Percentiles rank a stretch among this genome's conserved stretches.
phyloP scores from a whole-genome alignment of 2,113 vertebrate genomes.

The Hippocampus barbouri region DNA sequence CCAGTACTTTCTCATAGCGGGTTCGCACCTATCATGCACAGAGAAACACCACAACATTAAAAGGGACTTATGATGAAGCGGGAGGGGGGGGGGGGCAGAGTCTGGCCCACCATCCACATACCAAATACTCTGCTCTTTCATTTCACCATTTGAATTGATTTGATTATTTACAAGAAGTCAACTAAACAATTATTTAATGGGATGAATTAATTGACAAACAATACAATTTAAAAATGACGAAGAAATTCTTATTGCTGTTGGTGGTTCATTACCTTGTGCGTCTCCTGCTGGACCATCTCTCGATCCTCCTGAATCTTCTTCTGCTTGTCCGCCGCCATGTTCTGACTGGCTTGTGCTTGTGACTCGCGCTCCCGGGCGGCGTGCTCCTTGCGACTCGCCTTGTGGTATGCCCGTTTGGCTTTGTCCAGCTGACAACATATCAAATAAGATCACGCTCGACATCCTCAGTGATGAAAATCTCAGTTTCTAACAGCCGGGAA shows the following conservation, averaged over 20 bases:
- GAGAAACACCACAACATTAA: no score
- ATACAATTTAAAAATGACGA: background rate
- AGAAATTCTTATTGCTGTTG: no score
- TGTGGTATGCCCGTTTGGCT: conserved; percentile 68
- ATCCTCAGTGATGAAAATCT: no score
- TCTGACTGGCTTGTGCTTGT: conserved; percentile 72
- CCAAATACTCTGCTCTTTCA: no score
- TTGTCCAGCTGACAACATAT: conserved; percentile 69
- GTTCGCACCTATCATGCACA: conserved; percentile 60
- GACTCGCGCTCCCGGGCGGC: conserved; percentile 57
- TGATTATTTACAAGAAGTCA: background rate
- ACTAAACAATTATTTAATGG: background rate
- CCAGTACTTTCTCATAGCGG: conserved; percentile 78
- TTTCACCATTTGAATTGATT: background rate
- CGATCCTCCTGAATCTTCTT: conserved; percentile 71
- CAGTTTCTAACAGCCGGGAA: no score
- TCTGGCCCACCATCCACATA: no score
- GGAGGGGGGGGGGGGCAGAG: no score
- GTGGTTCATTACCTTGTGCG: conserved; percentile 52
- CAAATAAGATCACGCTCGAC: background rate
- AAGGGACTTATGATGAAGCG: no score
- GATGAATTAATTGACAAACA: background rate
- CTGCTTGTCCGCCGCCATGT: conserved; percentile 69
- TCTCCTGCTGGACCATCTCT: conserved; percentile 63
- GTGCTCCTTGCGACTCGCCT: conserved; percentile 68